These are phyloP conservation scores for Caenorhabditis remanei DNA, from an alignment of 1,140 invertebrate species.

Conservation along the genomic window DNA sequence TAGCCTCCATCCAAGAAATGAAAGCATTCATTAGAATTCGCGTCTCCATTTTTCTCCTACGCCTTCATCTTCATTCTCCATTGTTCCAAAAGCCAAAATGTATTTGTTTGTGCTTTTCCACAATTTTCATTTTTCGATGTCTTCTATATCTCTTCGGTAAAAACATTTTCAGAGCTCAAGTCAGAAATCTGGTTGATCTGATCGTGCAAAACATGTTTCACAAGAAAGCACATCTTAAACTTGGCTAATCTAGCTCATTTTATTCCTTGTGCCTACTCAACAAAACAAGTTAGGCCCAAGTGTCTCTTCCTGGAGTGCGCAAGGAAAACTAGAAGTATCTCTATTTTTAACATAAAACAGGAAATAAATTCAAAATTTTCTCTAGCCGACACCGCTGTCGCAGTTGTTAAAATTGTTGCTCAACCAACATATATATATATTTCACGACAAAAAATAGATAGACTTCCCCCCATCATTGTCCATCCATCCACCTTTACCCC, in stretches of 20 bases:
- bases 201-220: constrained; percentile 47
- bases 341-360: background rate
- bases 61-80: constrained; percentile 10
- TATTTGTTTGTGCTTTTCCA: constrained; percentile 38
- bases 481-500: background rate
- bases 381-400: background rate
- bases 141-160: background rate
- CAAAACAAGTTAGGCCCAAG: background rate
- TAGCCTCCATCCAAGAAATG: background rate
- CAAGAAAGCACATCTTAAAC: background rate
- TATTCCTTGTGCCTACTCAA: background rate
- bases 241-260: constrained; percentile 23
- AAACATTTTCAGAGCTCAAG: background rate
- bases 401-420: constrained; percentile 6
- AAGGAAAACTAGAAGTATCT: background rate
- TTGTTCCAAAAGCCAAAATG: constrained; percentile 13
- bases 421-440: background rate
- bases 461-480: background rate
- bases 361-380: constrained; percentile 36
- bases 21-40: constrained; percentile 30
- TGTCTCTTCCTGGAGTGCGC: background rate
- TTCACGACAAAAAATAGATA: background rate
- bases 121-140: constrained; percentile 46
- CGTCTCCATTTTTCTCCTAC: background rate
- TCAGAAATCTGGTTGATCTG: constrained; percentile 24